Evolutionary conservation across 2,113 vertebrate genomes (phyloP).

Genomic region (Cercocebus atys): DNA sequence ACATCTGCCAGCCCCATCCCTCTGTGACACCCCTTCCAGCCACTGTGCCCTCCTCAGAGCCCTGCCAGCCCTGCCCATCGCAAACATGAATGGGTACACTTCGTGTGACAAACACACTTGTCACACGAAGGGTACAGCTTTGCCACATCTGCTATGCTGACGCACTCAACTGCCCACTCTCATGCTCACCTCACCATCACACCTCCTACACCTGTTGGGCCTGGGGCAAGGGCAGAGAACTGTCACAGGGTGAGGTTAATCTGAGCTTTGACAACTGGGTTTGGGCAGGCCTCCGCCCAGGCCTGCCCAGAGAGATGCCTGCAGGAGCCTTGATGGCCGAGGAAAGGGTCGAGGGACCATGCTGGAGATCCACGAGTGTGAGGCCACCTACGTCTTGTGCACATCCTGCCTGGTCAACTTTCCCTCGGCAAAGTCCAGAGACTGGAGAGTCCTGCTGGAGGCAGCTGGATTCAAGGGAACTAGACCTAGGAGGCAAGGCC

Average conservation of each 20-base stretch:
- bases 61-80: fast-evolving
- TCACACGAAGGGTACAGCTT: neutral
- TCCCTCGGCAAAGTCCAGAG: neutral
- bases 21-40: neutral
- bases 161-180: neutral
- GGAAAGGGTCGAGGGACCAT: neutral
- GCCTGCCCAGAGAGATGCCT: neutral
- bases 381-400: neutral
- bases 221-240: neutral
- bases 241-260: neutral
- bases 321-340: neutral
- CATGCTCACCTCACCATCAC: neutral
- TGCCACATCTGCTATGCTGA: neutral
- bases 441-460: neutral
- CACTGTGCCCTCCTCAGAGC: neutral
- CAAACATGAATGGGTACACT: too few species aligned
- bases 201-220: neutral
- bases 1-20: neutral
- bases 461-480: neutral
- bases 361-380: neutral
- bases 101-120: neutral
- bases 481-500: neutral
- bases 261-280: neutral
- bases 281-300: neutral
- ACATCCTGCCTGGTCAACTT: neutral